Conservation (phyloP, 2,797 vertebrate species). For the Erpetoichthys calabaricus region DNA sequence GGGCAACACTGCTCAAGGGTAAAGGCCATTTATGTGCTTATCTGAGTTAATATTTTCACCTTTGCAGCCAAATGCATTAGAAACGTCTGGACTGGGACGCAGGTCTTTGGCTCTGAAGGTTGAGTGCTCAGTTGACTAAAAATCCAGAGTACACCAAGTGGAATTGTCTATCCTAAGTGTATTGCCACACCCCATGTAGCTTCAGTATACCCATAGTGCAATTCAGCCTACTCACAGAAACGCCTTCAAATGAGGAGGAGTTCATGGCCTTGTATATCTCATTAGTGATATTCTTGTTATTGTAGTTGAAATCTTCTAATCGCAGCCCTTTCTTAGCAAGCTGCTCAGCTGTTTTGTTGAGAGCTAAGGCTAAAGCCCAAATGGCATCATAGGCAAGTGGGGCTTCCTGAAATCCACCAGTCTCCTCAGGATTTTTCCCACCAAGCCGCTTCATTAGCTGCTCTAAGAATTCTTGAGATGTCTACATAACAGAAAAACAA, state of each 20-base stretch:
- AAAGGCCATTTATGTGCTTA: too few relatives aligned
- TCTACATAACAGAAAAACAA: slow-evolving; percentile 39
- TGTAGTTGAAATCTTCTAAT: slow-evolving; percentile 91
- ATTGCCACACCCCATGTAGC: too few relatives aligned
- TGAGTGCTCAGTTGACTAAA: too few relatives aligned
- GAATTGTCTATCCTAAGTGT: too few relatives aligned
- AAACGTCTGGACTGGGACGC: too few relatives aligned
- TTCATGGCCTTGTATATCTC: slow-evolving; percentile 93
- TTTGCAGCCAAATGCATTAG: too few relatives aligned
- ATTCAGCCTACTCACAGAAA: slow-evolving; percentile 56
- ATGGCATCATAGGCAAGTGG: slow-evolving; percentile 85
- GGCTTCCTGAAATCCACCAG: slow-evolving; percentile 84
- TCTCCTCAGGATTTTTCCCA: slow-evolving; percentile 77
- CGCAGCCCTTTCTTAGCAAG: slow-evolving; percentile 63
- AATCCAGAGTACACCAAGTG: too few relatives aligned
- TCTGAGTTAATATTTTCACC: too few relatives aligned
- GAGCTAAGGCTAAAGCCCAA: slow-evolving; percentile 82
- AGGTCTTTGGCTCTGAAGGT: too few relatives aligned
- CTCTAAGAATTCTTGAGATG: slow-evolving; percentile 80
- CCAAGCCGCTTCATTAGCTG: slow-evolving; percentile 76
- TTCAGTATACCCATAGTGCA: too few relatives aligned
- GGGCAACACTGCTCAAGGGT: too few relatives aligned
- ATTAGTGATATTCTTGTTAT: slow-evolving; percentile 82
- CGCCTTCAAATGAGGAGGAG: slow-evolving; percentile 86
- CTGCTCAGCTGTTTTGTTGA: slow-evolving; percentile 81